phyloP scores from a whole-genome alignment of 2,797 vertebrate species.

The Clarias pachynema region DNA sequence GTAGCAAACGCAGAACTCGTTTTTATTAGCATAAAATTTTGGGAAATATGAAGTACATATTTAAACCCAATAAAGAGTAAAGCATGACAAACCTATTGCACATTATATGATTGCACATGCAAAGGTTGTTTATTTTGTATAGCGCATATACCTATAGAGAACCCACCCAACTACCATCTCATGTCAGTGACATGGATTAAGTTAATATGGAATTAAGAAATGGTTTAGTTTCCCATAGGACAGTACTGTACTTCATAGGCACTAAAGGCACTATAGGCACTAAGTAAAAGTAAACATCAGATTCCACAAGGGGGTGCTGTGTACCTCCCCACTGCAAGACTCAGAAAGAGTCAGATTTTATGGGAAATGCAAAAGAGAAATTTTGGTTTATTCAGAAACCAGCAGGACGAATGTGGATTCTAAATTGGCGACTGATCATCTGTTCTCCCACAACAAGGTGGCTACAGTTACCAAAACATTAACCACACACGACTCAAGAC shows the following conservation, averaged over 20 bases:
- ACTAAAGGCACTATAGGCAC: neutral
- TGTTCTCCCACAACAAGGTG: constrained; percentile 20
- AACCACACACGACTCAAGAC: constrained; percentile 15
- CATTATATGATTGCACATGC: neutral
- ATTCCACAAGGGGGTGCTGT: neutral
- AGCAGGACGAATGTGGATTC: neutral
- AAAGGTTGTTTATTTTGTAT: neutral
- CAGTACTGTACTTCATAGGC: neutral
- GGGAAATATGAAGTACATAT: neutral
- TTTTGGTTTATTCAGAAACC: constrained; percentile 1
- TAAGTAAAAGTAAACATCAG: neutral
- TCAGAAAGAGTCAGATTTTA: too few relatives aligned
- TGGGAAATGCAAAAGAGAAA: neutral
- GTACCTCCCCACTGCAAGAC: neutral
- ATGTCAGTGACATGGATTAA: neutral
- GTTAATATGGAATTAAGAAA: neutral
- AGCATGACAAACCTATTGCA: neutral
- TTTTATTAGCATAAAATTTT: neutral
- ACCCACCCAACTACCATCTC: neutral
- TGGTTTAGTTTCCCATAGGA: neutral
- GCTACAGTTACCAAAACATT: constrained; percentile 6
- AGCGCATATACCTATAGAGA: neutral
- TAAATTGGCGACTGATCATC: constrained; percentile 14
- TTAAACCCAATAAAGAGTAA: neutral
- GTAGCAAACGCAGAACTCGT: neutral